Base-by-base conservation (phyloP, 2,888 invertebrate species). In the Diaprepes abbreviatus region DNA sequence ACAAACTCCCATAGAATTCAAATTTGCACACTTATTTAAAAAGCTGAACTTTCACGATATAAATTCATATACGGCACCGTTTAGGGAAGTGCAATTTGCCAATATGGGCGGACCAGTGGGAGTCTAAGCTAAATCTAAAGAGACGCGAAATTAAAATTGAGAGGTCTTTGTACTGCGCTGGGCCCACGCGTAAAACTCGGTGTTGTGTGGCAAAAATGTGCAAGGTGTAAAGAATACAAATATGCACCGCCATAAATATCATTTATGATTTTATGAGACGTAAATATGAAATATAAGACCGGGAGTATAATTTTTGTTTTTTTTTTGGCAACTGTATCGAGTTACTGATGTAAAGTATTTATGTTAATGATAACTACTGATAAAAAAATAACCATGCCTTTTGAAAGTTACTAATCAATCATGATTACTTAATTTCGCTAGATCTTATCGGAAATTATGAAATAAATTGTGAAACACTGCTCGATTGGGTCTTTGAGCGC, bases 31-130 rank as follows among this genome's bases (percentile, higher is more conserved):
- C 3, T 35, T 57, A 43, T 43, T 57, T 36, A 35, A 16, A 40
- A 55, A 57, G 28, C 3, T 4, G 10, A 40, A 57, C 58, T 58
- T 58, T 58, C 58, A 40, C 43, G 58, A 58, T 31, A 58, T 58
- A 58, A 58, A 58, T 58, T 58, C 58, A 58, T 58, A 40, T 58
- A 58, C 28, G 58, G 43, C 58, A 43, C 58, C 58, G 58, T 60
- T 60, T 60, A 60, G 59, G 48, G 59, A 60, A 60, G 59, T 60
- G 35, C 59, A 60, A 60, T 60, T 60, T 60, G 59, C 59, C 59
- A 60, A 35, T 60, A 63, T 54, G 54, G 54, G 63, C 63, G 63
- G 52, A 54, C 48, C 54, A 54, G 54, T 63, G 54, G 63, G 63
- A 36, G 63, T 38, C 24, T 55, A 54, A 43, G 65, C 57, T 65